Conservation (phyloP, 2,888 invertebrate species). For the Periphyllus acericola region DNA sequence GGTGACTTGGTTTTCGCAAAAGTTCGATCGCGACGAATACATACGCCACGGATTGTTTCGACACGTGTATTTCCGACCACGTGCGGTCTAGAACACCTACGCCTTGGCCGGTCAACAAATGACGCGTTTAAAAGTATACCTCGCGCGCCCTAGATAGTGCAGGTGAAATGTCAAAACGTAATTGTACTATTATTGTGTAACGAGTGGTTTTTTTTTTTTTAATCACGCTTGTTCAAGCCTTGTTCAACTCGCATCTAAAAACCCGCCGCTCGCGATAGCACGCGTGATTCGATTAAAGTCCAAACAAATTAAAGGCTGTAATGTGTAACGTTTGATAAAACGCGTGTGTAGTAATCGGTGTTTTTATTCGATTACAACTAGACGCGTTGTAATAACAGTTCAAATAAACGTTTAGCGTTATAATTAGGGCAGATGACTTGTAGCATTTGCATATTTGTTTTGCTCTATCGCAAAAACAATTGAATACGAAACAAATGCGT, state of each 20-base stretch:
- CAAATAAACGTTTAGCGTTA: too few species aligned
- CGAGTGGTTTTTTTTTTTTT: not conserved
- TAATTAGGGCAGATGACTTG: too few species aligned
- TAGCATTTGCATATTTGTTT: too few species aligned
- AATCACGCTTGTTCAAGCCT: not conserved
- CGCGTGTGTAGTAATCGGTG: too few species aligned
- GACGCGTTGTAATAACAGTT: not conserved
- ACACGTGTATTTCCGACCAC: too few species aligned
- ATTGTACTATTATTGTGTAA: not conserved
- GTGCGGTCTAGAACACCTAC: too few species aligned
- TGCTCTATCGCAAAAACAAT: too few species aligned
- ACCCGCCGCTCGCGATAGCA: not conserved
- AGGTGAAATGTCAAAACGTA: conserved; percentile 18
- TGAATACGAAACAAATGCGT: too few species aligned
- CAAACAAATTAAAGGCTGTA: not conserved
- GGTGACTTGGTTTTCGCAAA: too few species aligned
- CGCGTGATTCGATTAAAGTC: not conserved
- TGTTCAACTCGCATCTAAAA: not conserved
- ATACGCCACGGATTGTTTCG: too few species aligned
- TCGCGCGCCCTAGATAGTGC: not conserved
- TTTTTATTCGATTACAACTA: not conserved
- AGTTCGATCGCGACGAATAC: too few species aligned
- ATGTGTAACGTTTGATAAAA: too few species aligned
- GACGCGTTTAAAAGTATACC: not conserved
- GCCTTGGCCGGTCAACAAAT: not conserved